Evolutionary conservation across 2,797 vertebrate genomes (phyloP), one percentile per base, ranked within the genome.

Genomic region (Cyprinodon diabolis): DNA sequence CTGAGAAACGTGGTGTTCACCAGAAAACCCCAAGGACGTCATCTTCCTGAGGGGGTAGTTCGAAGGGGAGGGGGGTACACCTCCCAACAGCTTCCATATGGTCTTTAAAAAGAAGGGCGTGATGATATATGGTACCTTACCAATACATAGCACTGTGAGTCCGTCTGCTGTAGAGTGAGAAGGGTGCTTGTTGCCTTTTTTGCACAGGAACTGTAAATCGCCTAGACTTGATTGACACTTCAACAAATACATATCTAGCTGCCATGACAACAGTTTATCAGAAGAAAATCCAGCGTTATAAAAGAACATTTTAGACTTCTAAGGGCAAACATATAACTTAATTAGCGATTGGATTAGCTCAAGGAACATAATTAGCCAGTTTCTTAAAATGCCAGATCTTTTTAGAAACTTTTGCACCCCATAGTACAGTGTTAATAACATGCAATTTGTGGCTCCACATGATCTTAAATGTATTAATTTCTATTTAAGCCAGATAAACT

Each of bases 1-100:
- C 78, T 81, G 83, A 75, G 84, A 90, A 87, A 90, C 71, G 71
- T 74, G 84, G 79, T 86, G 83, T 55, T 90, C 84, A 80, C 87
- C 88, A 84, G 90, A 88, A 56, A 92, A 88, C 77, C 62, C 89
- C 83, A 88, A 88, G 92, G 90, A 91, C 86, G 81, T 79, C 78
- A 81, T 88, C 90, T 83, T 91, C 85, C 84, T 84, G 73, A 73
- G 87, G 84, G 86, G 85, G n/a, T 15, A 12, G 62, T 45, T 81
- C 40, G 7, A 43, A 43, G 74, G 71, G 87, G 84, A 87, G 87
- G 43, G 55, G 68, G 9, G 2, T 49, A 90, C 87, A 80, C 77
- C 83, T 82, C 86, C 84, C 90, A 93, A 94, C 87, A 85, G 79
- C 87, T 93, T 94, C 93, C 93, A 93, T 91, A 93, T 94, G 93